Evolutionary conservation across 2,113 vertebrate species (phyloP).

Genomic region (Chaetura pelagica): DNA sequence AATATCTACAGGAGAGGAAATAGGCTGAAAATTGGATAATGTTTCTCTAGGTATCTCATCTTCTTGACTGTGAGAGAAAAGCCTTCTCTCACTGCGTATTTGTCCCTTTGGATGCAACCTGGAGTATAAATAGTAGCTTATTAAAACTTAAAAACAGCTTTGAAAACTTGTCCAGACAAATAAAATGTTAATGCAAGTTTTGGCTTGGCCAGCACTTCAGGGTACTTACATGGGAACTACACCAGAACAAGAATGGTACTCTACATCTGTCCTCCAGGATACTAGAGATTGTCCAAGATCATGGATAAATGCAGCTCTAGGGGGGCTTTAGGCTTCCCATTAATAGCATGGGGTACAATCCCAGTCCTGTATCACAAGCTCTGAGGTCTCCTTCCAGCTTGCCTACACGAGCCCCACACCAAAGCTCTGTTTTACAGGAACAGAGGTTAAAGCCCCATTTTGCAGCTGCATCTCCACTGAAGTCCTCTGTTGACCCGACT

Average conservation of each 20-base stretch:
- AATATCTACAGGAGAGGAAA: not conserved
- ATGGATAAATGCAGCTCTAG: not conserved
- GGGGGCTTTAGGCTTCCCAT: not conserved
- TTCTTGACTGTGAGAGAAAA: not conserved
- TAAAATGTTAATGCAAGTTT: not conserved
- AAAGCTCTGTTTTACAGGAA: not conserved
- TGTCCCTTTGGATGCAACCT: not conserved
- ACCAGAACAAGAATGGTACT: not conserved
- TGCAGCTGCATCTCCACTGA: not conserved
- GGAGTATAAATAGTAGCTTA: not conserved
- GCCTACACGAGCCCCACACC: rapidly evolving
- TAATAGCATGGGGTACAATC: not conserved
- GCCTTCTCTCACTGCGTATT: not conserved
- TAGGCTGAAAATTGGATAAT: not conserved
- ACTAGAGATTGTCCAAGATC: not conserved
- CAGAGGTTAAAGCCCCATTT: not conserved
- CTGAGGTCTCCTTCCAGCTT: not conserved
- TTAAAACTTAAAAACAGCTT: not conserved
- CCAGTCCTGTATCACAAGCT: not conserved
- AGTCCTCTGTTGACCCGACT: not conserved
- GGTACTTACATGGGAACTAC: not conserved
- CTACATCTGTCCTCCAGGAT: not conserved
- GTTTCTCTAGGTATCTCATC: not conserved
- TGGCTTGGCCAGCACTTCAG: not conserved
- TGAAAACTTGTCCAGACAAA: slow-evolving; percentile 1